Conservation (phyloP, 1,140 invertebrate species). For the Mya arenaria region DNA sequence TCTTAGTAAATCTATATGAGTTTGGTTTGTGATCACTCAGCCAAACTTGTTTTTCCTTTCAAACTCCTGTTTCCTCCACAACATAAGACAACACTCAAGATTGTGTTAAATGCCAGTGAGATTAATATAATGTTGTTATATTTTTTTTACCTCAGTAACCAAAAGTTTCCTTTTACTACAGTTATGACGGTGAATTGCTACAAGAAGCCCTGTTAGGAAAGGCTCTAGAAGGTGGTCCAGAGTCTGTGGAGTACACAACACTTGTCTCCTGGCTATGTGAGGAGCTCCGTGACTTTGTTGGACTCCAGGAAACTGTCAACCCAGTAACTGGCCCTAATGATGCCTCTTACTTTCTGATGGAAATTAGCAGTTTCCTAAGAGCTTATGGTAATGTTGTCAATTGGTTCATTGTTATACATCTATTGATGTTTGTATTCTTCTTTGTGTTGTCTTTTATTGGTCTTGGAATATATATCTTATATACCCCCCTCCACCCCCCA, state of each 20-base stretch:
- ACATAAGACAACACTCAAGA: too few relatives aligned
- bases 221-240: constrained; percentile 87
- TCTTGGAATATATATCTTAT: too few relatives aligned
- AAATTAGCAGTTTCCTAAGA: constrained; percentile 93
- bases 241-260: constrained; percentile 87
- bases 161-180: constrained; percentile 55
- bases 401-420: background rate
- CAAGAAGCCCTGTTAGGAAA: constrained; percentile 78
- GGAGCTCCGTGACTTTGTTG: constrained; percentile 87
- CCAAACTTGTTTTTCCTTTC: too few relatives aligned
- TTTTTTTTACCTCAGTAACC: too few relatives aligned
- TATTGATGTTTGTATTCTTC: background rate
- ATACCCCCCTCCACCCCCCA: too few relatives aligned
- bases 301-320: constrained; percentile 90
- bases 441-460: too few relatives aligned
- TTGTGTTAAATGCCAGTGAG: too few relatives aligned
- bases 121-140: too few relatives aligned
- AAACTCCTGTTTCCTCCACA: too few relatives aligned
- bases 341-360: constrained; percentile 90
- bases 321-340: constrained; percentile 85
- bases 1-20: too few relatives aligned
- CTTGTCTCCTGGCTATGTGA: constrained; percentile 89
- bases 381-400: constrained; percentile 86
- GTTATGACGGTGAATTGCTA: constrained; percentile 71
- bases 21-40: too few relatives aligned